A percentile compares a stretch with the other conserved stretches of the same genome.
Evolutionary conservation across 2,113 vertebrate genomes (phyloP).

Genomic region (Tetrax tetrax): DNA sequence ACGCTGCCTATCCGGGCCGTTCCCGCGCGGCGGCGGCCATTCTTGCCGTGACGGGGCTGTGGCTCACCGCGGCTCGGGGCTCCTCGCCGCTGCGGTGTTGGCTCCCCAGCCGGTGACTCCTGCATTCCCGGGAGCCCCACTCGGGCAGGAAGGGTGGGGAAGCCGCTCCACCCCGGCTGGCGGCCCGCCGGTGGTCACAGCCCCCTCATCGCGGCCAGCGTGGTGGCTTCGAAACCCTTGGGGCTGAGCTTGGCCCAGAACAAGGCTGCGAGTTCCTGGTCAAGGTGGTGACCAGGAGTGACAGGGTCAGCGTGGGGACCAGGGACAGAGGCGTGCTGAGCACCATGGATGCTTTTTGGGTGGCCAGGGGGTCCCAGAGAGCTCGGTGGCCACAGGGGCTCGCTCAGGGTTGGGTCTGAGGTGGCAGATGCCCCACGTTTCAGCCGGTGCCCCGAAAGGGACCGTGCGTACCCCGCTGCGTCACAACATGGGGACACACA

Average conservation of each 20-base stretch:
- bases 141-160: not conserved
- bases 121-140: not conserved
- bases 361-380: accelerated
- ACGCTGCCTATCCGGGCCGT: not conserved
- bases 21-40: not conserved
- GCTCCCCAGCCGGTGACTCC: not conserved
- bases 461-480: accelerated
- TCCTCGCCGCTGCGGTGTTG: accelerated
- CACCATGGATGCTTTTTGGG: not conserved
- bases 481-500: accelerated
- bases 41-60: not conserved
- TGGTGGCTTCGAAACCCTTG: not conserved
- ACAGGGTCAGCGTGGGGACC: accelerated
- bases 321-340: not conserved
- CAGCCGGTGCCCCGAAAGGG: not conserved
- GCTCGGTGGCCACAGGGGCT: accelerated
- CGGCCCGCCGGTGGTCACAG: not conserved
- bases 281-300: not conserved
- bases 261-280: not conserved
- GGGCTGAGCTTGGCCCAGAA: not conserved
- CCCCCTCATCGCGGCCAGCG: accelerated
- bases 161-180: not conserved
- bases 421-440: no score
- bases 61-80: not conserved
- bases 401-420: no score